These are phyloP conservation scores for Brachymystax lenok DNA, from an alignment of 2,797 vertebrate genomes.

Conservation along the genomic window DNA sequence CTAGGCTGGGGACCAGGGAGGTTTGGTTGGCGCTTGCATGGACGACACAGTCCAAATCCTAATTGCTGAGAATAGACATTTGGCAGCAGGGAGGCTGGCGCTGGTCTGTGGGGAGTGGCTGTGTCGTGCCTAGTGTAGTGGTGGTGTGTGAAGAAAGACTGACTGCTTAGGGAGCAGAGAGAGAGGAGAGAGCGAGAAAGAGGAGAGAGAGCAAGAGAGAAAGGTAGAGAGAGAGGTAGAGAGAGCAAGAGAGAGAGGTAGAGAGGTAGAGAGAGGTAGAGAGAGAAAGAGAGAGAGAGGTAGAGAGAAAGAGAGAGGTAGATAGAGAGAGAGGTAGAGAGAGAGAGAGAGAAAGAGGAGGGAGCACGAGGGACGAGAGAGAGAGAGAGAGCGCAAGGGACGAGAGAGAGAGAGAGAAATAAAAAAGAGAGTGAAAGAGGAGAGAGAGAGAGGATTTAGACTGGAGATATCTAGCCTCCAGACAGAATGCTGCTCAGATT, in stretches of 20 bases:
- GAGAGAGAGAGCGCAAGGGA: too few species aligned
- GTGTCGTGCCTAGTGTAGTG: slow-evolving; percentile 4
- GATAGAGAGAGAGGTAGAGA: too few species aligned
- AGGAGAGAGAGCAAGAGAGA: neutral
- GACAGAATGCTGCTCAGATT: slow-evolving; percentile 1
- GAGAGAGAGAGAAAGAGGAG: neutral
- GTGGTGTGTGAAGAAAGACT: slow-evolving; percentile 16
- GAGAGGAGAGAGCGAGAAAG: neutral
- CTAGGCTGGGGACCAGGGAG: slow-evolving; percentile 39
- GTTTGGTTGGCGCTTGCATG: slow-evolving; percentile 52
- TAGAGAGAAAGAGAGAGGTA: neutral
- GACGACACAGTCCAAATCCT: slow-evolving; percentile 60
- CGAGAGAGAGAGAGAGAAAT: too few species aligned
- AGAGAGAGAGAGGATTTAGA: neutral
- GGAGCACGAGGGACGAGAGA: too few species aligned
- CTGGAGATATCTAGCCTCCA: neutral
- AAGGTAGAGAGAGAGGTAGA: too few species aligned
- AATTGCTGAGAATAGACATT: slow-evolving; percentile 70
- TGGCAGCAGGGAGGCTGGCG: slow-evolving; percentile 47
- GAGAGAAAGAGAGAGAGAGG: too few species aligned
- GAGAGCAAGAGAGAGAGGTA: too few species aligned
- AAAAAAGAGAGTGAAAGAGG: too few species aligned
- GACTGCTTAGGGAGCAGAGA: neutral
- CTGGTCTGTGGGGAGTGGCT: slow-evolving; percentile 20
- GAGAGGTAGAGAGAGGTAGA: too few species aligned